These are phyloP conservation scores for Cyrtorhinus lividipennis DNA, from an alignment of 1,140 invertebrate genomes.

Conservation along the genomic window DNA sequence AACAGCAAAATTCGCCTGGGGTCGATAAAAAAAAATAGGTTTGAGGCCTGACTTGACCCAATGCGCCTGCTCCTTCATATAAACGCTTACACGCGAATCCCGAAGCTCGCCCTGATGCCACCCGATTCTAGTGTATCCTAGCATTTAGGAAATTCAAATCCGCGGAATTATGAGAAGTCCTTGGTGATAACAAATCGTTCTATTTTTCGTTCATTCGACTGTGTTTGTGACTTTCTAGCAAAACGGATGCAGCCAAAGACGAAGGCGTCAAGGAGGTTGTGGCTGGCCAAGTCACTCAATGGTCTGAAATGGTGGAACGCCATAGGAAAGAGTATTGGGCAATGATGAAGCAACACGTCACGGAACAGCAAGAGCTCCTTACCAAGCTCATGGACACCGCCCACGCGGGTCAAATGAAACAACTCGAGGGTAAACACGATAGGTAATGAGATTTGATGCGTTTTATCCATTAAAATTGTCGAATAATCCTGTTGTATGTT, in stretches of 20 bases:
- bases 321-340: constrained; percentile 89
- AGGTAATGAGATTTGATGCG: constrained; percentile 38
- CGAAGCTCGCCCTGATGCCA: no score
- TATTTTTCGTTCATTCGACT: no score
- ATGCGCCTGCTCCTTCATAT: no score
- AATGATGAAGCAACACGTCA: constrained; percentile 61
- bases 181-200: no score
- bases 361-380: constrained; percentile 71
- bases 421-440: constrained; percentile 77
- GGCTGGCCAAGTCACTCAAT: constrained; percentile 79
- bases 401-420: constrained; percentile 77
- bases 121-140: no score
- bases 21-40: no score
- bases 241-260: constrained; percentile 64
- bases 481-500: background rate
- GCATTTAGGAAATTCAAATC: no score
- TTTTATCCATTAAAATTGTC: background rate
- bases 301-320: constrained; percentile 76
- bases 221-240: no score
- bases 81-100: no score
- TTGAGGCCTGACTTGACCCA: no score
- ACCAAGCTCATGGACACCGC: constrained; percentile 71
- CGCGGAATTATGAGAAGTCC: no score
- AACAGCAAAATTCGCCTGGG: no score
- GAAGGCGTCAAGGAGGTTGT: constrained; percentile 64